Conservation (phyloP, 2,888 invertebrate species). For the Eulithis prunata region DNA sequence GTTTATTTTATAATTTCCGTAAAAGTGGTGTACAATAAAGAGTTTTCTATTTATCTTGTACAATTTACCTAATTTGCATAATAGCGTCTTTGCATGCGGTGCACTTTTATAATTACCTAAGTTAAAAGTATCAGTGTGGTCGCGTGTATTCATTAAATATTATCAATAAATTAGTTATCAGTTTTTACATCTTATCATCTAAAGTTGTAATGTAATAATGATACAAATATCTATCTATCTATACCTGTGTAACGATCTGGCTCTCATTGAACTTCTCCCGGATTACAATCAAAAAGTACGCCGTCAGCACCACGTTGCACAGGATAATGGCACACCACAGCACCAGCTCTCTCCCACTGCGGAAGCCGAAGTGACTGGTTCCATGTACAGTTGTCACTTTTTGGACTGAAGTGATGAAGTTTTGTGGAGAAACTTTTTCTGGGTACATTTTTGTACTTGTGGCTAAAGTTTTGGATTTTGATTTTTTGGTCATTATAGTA, state of each 20-base stretch:
- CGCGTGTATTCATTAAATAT: too few relatives aligned
- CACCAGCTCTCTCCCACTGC: constrained; percentile 43
- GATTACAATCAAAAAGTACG: constrained; percentile 58
- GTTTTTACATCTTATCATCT: too few relatives aligned
- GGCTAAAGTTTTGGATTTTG: neutral
- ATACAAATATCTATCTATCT: too few relatives aligned
- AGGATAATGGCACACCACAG: constrained; percentile 57
- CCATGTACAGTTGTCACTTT: constrained; percentile 66
- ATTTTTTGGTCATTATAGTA: neutral
- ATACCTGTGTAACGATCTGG: constrained; percentile 66
- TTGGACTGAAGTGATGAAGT: constrained; percentile 35
- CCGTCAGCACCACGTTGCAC: constrained; percentile 50
- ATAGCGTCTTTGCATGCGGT: too few relatives aligned
- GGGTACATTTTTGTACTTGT: constrained; percentile 2
- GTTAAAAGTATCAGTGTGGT: too few relatives aligned
- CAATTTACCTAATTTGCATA: too few relatives aligned
- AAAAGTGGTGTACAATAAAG: too few relatives aligned
- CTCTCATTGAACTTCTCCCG: constrained; percentile 62
- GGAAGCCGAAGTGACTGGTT: constrained; percentile 49
- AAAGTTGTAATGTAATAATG: too few relatives aligned
- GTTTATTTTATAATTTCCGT: too few relatives aligned
- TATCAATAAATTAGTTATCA: too few relatives aligned
- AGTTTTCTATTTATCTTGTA: too few relatives aligned
- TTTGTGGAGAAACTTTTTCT: neutral
- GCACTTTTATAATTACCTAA: too few relatives aligned